Evolutionary conservation across 2,888 invertebrate species (phyloP).

Genomic region (Hipparchia sbordonii): DNA sequence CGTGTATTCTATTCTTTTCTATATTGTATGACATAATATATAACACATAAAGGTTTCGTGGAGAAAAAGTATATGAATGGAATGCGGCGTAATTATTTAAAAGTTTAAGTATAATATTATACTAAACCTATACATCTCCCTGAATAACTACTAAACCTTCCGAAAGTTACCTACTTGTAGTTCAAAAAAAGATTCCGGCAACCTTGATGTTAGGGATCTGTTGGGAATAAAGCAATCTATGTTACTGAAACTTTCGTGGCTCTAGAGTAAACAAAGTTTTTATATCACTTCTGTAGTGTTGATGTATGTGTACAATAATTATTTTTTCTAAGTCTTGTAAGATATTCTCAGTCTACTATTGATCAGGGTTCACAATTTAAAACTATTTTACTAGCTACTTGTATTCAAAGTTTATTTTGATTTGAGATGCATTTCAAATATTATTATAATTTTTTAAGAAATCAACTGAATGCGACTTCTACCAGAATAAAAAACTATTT

Average conservation of each 20-base stretch:
- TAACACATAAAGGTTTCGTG: too few species aligned
- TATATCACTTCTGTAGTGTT: constrained; percentile 11
- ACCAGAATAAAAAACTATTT: background rate
- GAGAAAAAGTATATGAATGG: too few species aligned
- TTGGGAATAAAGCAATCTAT: constrained; percentile 14
- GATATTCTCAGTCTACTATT: background rate
- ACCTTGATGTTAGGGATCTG: background rate
- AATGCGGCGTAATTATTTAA: too few species aligned
- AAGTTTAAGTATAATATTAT: background rate
- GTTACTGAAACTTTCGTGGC: constrained; percentile 3
- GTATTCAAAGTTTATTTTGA: background rate
- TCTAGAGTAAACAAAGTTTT: constrained; percentile 10
- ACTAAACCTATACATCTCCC: background rate
- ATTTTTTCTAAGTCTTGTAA: background rate
- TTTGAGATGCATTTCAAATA: background rate
- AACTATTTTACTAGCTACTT: background rate
- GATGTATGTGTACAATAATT: background rate
- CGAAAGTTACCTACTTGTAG: background rate
- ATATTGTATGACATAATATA: too few species aligned
- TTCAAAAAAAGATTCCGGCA: background rate
- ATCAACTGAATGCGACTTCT: background rate
- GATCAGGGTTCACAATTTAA: background rate
- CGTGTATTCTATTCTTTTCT: background rate
- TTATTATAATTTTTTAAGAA: background rate
- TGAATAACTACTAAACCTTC: background rate